Evolutionary conservation across 2,113 vertebrate genomes (phyloP).

Genomic region (Dendropsophus ebraccatus): DNA sequence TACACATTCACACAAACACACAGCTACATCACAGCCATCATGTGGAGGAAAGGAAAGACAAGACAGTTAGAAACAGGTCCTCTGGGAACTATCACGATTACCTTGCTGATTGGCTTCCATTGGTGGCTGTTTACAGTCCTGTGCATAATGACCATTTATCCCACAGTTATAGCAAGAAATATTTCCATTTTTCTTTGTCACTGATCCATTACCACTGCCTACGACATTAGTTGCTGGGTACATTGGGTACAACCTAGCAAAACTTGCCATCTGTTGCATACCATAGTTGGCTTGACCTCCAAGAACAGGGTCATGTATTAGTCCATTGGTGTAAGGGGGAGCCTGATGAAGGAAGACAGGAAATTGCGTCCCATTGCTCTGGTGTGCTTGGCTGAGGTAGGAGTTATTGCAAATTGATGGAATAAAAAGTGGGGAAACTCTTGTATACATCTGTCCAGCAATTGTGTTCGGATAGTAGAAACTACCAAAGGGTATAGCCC

Average conservation of each 20-base stretch:
- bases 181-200: constrained; percentile 91
- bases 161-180: constrained; percentile 95
- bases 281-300: constrained; percentile 86
- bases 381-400: constrained; percentile 93
- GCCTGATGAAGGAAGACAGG: constrained; percentile 85
- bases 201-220: constrained; percentile 78
- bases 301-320: constrained; percentile 89
- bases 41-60: constrained; percentile 64
- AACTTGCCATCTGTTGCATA: constrained; percentile 88
- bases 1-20: constrained; percentile 63
- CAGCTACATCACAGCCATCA: constrained; percentile 61
- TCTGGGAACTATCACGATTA: constrained; percentile 79
- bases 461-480: constrained; percentile 83
- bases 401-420: constrained; percentile 88
- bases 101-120: constrained; percentile 91
- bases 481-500: constrained; percentile 75
- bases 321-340: constrained; percentile 80
- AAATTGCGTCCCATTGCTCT: constrained; percentile 85
- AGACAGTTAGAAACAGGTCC: constrained; percentile 77
- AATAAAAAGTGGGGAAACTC: constrained; percentile 84
- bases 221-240: constrained; percentile 81
- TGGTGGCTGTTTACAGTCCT: constrained; percentile 93
- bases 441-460: constrained; percentile 84
- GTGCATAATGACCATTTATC: constrained; percentile 88
- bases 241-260: constrained; percentile 81